These are phyloP conservation scores for Manis javanica DNA, from an alignment of 2,797 vertebrate species.

Conservation along the genomic window DNA sequence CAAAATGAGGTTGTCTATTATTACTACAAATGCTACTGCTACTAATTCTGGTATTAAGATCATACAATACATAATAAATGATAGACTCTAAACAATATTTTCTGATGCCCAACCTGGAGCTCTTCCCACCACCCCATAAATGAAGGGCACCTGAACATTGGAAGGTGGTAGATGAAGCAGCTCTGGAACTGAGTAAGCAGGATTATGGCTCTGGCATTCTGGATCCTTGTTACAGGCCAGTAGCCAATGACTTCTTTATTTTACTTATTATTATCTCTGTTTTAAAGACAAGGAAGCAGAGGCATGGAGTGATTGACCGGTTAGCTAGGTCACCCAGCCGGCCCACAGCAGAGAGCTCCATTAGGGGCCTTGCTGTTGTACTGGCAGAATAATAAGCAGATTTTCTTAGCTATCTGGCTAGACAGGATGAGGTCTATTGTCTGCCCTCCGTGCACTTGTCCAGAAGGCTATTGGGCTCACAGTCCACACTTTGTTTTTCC, in stretches of 20 bases:
- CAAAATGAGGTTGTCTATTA: background rate
- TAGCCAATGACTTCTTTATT: background rate
- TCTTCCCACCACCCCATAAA: background rate
- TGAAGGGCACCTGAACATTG: too few species aligned
- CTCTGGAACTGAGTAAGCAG: background rate
- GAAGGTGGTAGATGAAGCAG: too few species aligned
- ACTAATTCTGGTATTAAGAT: background rate
- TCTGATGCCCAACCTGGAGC: background rate
- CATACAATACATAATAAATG: too few species aligned
- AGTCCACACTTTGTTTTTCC: background rate
- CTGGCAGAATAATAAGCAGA: background rate
- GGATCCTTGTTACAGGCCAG: background rate
- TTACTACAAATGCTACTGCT: too few species aligned
- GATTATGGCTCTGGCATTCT: too few species aligned
- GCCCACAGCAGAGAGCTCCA: accelerated
- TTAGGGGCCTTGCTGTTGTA: background rate
- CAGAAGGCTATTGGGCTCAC: background rate
- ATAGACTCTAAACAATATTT: background rate
- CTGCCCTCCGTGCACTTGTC: background rate
- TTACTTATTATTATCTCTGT: background rate
- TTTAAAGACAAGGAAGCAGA: background rate
- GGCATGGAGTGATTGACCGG: background rate
- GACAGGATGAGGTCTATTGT: background rate
- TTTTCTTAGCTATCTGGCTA: background rate
- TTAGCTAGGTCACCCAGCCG: background rate